Evolutionary conservation across 2,888 invertebrate species (phyloP), one percentile per base, ranked within the genome.

Genomic region (Agrotis puta): DNA sequence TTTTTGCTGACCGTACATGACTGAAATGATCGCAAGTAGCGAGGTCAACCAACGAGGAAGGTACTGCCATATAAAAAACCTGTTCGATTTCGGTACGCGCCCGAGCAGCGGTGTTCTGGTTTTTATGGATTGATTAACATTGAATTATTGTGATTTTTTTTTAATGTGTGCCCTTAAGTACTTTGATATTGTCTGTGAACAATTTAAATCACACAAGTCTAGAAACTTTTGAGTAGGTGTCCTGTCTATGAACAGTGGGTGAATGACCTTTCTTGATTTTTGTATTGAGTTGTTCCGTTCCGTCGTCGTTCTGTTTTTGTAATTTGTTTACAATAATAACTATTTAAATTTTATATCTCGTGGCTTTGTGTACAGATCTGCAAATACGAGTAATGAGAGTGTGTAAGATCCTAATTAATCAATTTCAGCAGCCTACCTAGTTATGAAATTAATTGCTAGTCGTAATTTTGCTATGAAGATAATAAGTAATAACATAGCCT

Each of bases 21-120:
- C 58, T 77, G 63, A 73, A 77, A 59, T 73, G 54, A 69, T 58
- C 64, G 53, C 20, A 77, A 81, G 66, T 48, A 3, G 48, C 80
- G 74, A 80, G 80, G 80, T 82, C 80, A 80, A 54, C 18, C 48
- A 2, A 75, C 79, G 64, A 82, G 75, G 80, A 83, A 83, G 83
- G 81, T 58, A 66, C 68, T 47, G 22, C 56, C 45, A 67, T 54
- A 62, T 74, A 63, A 70, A 67, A 80, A 84, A 84, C 84, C 81
- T 75, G 84, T 84, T 85, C 50, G 74, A 62, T 77, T 81, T 82
- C 53, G 76, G 72, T 79, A 73, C 64, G 64, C 74, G 70, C 69
- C 62, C 48, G 65, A 51, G 64, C 58, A 73, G 73, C 71, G 70
- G 81, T 81, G 80, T 85, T 77, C 83, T 79, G 75, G 74, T 75